A percentile compares a stretch with the other conserved stretches of the same genome.
Conservation (phyloP, 2,797 vertebrate genomes). For the Halcyon badia region DNA sequence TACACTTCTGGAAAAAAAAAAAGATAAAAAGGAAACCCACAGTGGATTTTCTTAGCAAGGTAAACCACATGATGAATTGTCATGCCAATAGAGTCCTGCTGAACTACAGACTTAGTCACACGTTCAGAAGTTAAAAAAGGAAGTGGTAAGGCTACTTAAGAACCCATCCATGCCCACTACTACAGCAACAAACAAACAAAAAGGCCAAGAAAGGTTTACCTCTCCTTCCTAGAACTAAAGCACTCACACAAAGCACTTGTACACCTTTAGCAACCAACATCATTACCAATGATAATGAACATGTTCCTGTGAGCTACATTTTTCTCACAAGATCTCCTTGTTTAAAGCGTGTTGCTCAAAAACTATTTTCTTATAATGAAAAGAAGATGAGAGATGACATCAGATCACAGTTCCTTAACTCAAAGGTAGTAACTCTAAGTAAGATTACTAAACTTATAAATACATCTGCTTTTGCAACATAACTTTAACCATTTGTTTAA, state of each 20-base stretch:
- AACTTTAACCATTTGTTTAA: not conserved
- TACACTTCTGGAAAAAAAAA: not conserved
- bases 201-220: not conserved
- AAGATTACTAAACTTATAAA: not conserved
- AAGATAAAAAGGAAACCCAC: not conserved
- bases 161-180: not conserved
- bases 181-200: not conserved
- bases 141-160: not conserved
- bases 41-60: not conserved
- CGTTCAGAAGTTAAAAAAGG: not conserved
- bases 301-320: not conserved
- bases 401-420: not conserved
- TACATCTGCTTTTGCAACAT: not conserved
- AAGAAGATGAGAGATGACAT: not conserved
- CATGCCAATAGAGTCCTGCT: not conserved
- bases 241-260: not conserved
- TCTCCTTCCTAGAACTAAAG: not conserved
- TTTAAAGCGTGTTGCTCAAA: not conserved
- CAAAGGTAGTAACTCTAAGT: not conserved
- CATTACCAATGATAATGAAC: accelerated
- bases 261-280: not conserved
- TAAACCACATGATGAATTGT: not conserved
- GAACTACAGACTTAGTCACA: not conserved
- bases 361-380: not conserved
- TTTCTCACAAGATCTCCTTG: not conserved